Percentiles rank a stretch among this genome's conserved stretches.
Evolutionary conservation across 2,888 invertebrate genomes (phyloP).

Genomic region (Pasiphila rectangulata): DNA sequence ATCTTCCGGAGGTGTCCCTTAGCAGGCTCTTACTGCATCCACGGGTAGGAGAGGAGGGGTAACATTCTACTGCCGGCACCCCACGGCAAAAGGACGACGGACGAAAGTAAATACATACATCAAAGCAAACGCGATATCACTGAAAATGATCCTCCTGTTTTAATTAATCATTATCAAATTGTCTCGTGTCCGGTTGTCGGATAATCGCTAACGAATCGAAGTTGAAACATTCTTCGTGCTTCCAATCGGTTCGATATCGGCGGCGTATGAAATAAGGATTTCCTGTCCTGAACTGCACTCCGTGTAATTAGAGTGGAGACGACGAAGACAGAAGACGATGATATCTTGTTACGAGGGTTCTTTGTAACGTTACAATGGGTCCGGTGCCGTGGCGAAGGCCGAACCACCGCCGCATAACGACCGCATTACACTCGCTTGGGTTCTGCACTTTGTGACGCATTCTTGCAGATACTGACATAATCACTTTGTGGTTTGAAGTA

Average conservation of each 20-base stretch:
- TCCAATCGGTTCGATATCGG: conserved; percentile 2
- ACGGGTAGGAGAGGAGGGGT: too few species aligned
- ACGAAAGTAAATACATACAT: too few species aligned
- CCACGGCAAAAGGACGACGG: too few species aligned
- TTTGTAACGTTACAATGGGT: conserved; percentile 70
- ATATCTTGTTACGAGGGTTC: conserved; percentile 74
- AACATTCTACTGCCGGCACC: too few species aligned
- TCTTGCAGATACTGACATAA: conserved; percentile 37
- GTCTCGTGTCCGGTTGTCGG: background rate
- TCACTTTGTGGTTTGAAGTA: conserved; percentile 11
- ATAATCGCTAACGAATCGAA: background rate
- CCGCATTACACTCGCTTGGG: conserved; percentile 52
- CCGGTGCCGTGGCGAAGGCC: conserved; percentile 75
- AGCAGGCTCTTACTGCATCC: too few species aligned
- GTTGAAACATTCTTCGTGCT: background rate
- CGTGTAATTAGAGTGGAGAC: conserved; percentile 58
- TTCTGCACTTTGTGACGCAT: conserved; percentile 46
- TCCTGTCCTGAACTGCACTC: conserved; percentile 37
- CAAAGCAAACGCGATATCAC: too few species aligned
- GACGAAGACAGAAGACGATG: conserved; percentile 57
- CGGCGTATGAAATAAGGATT: conserved; percentile 39
- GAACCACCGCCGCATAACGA: conserved; percentile 67
- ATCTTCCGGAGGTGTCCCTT: too few species aligned
- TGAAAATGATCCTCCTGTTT: too few species aligned
- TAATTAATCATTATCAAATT: conserved; percentile 6